Base-by-base conservation (phyloP, 2,113 vertebrate species). In the Ia io region DNA sequence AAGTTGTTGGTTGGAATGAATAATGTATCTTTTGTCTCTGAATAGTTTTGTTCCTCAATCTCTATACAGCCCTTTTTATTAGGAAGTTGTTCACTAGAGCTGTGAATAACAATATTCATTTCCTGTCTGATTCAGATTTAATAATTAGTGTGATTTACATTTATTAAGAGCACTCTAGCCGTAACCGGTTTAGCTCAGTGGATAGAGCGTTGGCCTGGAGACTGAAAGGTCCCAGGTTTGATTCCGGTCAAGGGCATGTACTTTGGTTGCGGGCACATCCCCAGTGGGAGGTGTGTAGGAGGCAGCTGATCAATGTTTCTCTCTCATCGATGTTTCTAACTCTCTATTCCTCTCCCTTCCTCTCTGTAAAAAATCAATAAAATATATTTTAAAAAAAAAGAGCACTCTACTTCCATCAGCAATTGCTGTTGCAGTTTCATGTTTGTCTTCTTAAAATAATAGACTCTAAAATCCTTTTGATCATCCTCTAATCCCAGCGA, bases 61-160 rank as follows among this genome's bases (percentile, higher is more conserved):
- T 56, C 53, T 73, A 9, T 73, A 30, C 49, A 71, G 51, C 6
- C 30, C 22, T 82, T 88, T 40, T 8, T 89, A 86, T 88, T 90
- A 77, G 25, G 17, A 85, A 90, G 40, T 44, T 88, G 12, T 49
- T 93, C 28, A 42, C 11, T 80, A 69, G 28, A 47, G 14, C 4
- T 12, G n/a, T 76, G 37, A 23, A 22, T 65, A 92, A 92, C 65
- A 13, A 84, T 56, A 22, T 63, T 91, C 18, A 69, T 65, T 32
- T 91, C 40, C 14, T 84, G 23, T 85, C 22, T 94, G 82, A 95
- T 91, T 95, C 37, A 80, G 37, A 49, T 37, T 93, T 94, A 88
- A 53, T 84, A 69, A 88, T 69, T 70, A 79, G 25, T 53, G n/a
- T 84, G 40, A 89, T 18, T 87, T 93, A n/a, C 7, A 9, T 9